phyloP scores from a whole-genome alignment of 2,797 vertebrate species.

The Crocidura indochinensis region DNA sequence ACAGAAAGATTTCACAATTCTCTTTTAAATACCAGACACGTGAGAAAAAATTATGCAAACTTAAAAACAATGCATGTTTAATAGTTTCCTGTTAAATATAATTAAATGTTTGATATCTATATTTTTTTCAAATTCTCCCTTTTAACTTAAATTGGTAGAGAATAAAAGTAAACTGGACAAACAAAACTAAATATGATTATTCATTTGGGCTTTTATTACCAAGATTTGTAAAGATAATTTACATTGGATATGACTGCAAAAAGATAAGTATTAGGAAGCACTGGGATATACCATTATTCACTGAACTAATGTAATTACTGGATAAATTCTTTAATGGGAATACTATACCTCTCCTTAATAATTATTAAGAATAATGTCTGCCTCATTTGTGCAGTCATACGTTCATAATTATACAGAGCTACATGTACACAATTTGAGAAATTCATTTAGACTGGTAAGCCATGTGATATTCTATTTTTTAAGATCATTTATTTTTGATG shows the following conservation, averaged over 20 bases:
- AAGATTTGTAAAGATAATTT: background rate
- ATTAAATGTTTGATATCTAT: background rate
- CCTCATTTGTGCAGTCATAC: background rate
- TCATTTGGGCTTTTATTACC: background rate
- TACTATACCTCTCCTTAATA: background rate
- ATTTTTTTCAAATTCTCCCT: background rate
- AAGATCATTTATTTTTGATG: no score
- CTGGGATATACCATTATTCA: background rate
- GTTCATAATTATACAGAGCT: background rate
- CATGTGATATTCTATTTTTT: background rate
- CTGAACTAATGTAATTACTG: background rate
- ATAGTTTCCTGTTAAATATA: background rate
- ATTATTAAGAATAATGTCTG: background rate
- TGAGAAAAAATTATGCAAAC: conserved; percentile 12
- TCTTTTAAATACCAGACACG: background rate
- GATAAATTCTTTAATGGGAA: conserved; percentile 29
- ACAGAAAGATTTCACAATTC: background rate
- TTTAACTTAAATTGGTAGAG: background rate
- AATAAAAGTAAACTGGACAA: background rate
- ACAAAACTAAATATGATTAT: background rate
- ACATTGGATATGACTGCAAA: background rate
- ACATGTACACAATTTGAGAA: background rate
- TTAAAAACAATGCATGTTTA: conserved; percentile 3
- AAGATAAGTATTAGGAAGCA: background rate
- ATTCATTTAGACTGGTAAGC: background rate